Percentiles rank a stretch among this genome's conserved stretches.
These are phyloP conservation scores for Bucorvus abyssinicus DNA, from an alignment of 2,797 vertebrate species.

Conservation along the genomic window DNA sequence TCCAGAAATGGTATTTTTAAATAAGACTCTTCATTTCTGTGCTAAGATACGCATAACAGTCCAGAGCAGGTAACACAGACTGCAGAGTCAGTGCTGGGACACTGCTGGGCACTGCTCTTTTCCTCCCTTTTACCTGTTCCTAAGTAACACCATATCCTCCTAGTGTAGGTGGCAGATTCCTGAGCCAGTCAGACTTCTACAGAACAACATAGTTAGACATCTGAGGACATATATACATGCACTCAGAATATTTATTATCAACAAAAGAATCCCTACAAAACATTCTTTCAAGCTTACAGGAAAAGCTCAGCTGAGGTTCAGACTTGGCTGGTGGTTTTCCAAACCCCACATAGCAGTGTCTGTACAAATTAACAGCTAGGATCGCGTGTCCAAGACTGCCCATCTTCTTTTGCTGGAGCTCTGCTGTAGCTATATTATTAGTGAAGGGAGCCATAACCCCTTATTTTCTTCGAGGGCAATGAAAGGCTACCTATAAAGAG, in stretches of 20 bases:
- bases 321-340: not conserved
- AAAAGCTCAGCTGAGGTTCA: constrained; percentile 6
- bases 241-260: not conserved
- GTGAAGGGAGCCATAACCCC: not conserved
- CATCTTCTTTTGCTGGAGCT: not conserved
- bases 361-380: not conserved
- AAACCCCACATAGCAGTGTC: not conserved
- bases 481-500: not conserved
- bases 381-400: not conserved
- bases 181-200: not conserved
- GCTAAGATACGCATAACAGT: not conserved
- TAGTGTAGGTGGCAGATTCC: not conserved
- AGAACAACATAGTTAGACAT: not conserved
- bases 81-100: not conserved
- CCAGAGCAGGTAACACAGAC: not conserved
- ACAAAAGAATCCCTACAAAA: not conserved
- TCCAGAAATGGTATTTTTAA: not conserved
- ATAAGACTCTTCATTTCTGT: not conserved
- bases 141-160: not conserved
- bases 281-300: not conserved
- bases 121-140: not conserved
- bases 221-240: not conserved
- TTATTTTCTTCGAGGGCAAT: not conserved
- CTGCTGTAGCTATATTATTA: not conserved
- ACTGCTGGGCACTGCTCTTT: not conserved